These are phyloP conservation scores for Listronotus oregonensis DNA, from an alignment of 1,140 invertebrate species.

Conservation along the genomic window DNA sequence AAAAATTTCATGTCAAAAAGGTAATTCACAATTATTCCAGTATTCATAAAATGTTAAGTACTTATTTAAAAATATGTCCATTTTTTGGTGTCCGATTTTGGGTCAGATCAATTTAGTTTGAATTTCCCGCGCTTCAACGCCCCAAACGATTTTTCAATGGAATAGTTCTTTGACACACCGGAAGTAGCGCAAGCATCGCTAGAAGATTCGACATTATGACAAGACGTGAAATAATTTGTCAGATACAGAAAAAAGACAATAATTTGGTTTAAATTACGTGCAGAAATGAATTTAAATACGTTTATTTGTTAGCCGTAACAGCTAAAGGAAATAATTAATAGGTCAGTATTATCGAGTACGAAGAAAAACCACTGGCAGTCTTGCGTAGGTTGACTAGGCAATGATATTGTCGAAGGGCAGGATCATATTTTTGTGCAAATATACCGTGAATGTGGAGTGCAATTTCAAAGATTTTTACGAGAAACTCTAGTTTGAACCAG, in stretches of 20 bases:
- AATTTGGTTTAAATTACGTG: constrained; percentile 2
- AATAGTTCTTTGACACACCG: constrained; percentile 6
- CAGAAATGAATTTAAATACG: constrained; percentile 4
- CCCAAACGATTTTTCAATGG: constrained; percentile 2
- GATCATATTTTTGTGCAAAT: constrained; percentile 34
- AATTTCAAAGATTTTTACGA: constrained; percentile 47
- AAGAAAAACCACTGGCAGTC: constrained; percentile 1
- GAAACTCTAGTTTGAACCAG: constrained; percentile 40
- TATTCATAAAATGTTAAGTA: too few species aligned
- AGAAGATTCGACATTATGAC: constrained; percentile 45
- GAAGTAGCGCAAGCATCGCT: constrained; percentile 2
- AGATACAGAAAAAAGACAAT: constrained; percentile 13
- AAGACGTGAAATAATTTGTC: constrained; percentile 25
- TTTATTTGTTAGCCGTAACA: not conserved
- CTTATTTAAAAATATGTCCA: too few species aligned
- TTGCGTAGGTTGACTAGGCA: constrained; percentile 46
- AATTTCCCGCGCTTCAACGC: constrained; percentile 5
- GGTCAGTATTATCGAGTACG: not conserved
- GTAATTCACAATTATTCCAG: too few species aligned
- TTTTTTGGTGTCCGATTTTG: too few species aligned
- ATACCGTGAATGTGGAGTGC: constrained; percentile 48
- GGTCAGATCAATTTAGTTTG: not conserved
- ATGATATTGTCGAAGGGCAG: constrained; percentile 45
- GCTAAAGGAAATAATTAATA: not conserved
- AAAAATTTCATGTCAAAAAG: too few species aligned